Base-by-base conservation (phyloP, 1,140 invertebrate genomes). In the Pteromalus puparum region DNA sequence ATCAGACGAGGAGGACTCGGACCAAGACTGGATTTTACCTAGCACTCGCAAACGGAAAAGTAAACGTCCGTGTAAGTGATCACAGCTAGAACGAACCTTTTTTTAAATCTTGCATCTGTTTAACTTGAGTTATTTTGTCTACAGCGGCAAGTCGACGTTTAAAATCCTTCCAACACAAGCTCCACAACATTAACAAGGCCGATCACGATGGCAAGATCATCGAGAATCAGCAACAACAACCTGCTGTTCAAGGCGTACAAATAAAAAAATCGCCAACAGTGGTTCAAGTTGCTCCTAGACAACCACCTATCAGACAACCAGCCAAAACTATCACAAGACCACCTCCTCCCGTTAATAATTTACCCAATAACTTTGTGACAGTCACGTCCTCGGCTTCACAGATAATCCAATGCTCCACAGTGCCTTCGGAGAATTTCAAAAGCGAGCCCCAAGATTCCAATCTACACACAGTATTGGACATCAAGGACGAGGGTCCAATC, bases 21-120 rank as follows among this genome's bases (percentile, higher is more conserved):
- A 93, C 85, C 88, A 92, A 87, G 92, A 93, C 85, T 93, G 92
- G 92, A 89, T 92, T 80, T 70, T 93, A 87, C 92, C 92, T 28
- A 83, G 90, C 80, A 88, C 89, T 87, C 90, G 92, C 80, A 92
- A 91, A 88, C 90, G 90, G 88, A 92, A 91, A 88, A 90, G 88
- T 88, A 93, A 92, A 90, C 89, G 91, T 88, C 88, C 89, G 84
- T 89, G 91, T 91, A 38, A 90, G 90, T 90, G 26, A 28, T 28
- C 26, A 6, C 26, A 12, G 7, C 3, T n/a, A 7, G 21, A 61
- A 7, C 26, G 26, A 12, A 12, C 1, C 42, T 48, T 26, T 75
- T 73, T 30, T 80, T 38, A 21, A 61, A 0, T 61, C 18, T 18
- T 24, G n/a, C n/a, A 13, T 73, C 30, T 77, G 24, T 81, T 61